Evolutionary conservation across 2,113 vertebrate genomes (phyloP).

Genomic region (Clupea harengus): DNA sequence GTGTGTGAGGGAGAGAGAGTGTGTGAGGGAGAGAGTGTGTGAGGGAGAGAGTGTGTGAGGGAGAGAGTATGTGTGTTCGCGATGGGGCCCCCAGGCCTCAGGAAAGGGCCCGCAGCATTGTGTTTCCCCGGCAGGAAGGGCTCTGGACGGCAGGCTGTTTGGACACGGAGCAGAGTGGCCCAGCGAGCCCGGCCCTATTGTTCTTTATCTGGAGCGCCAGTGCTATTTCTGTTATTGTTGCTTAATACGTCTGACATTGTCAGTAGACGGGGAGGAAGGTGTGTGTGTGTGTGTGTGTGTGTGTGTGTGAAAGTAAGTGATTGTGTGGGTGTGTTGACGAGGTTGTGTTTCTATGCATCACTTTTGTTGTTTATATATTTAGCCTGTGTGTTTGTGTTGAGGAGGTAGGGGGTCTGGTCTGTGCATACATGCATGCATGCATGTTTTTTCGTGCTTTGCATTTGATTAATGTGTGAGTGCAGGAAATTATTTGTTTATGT

Average conservation of each 20-base stretch:
- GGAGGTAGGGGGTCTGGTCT: not conserved
- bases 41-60: too few species aligned
- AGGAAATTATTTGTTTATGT: not conserved
- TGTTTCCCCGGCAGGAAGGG: slow-evolving; percentile 78
- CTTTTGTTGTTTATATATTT: not conserved
- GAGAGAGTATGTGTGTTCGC: slow-evolving; percentile 35
- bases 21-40: not conserved
- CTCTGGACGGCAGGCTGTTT: slow-evolving; percentile 69
- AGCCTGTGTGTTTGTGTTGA: not conserved
- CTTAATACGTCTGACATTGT: slow-evolving; percentile 76
- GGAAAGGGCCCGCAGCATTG: slow-evolving; percentile 71
- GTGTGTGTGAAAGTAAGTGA: not conserved
- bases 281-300: slow-evolving; percentile 46
- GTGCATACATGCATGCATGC: not conserved
- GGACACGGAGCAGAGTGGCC: slow-evolving; percentile 65
- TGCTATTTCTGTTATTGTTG: slow-evolving; percentile 78
- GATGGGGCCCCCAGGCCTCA: slow-evolving; percentile 52
- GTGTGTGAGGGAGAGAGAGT: not conserved
- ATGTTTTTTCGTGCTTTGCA: not conserved
- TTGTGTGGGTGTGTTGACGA: not conserved
- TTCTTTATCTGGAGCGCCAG: slow-evolving; percentile 74
- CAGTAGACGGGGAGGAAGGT: slow-evolving; percentile 66
- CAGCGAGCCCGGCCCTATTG: slow-evolving; percentile 68
- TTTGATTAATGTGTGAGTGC: not conserved
- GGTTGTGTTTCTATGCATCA: not conserved